Percentiles rank a stretch among this genome's conserved stretches.
These are phyloP conservation scores for Kryphioiulus occultus DNA, from an alignment of 2,888 invertebrate species.

Conservation along the genomic window DNA sequence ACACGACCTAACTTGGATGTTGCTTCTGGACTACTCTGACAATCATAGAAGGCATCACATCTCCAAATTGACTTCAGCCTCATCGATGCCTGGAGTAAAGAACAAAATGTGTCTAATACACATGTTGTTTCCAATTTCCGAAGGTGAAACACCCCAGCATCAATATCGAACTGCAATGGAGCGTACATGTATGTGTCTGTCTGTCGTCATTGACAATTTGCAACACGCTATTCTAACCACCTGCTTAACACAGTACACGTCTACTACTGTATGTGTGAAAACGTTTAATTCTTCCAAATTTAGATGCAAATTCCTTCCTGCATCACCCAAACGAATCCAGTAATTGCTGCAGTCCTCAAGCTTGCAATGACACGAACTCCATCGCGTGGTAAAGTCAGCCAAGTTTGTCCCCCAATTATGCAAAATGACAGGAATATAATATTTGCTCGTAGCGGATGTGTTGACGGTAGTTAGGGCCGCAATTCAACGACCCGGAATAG, in stretches of 20 bases:
- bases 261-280: not conserved
- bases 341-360: not conserved
- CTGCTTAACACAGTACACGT: not conserved
- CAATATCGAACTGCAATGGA: not conserved
- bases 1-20: not conserved
- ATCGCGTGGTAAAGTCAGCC: not conserved
- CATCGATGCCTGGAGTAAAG: not conserved
- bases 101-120: not conserved
- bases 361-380: not conserved
- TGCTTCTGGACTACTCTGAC: not conserved
- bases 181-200: not conserved
- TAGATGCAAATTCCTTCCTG: not conserved
- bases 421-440: conserved; percentile 20
- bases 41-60: not conserved
- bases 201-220: not conserved
- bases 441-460: not conserved
- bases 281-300: not conserved
- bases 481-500: not conserved
- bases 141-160: not conserved
- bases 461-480: not conserved
- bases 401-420: not conserved
- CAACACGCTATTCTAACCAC: not conserved
- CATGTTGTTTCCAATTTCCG: not conserved
- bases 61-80: not conserved
- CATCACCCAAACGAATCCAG: not conserved